Evolutionary conservation across 23 tunicate species (phyloP).

Genomic region (Trididemnum miniatum): DNA sequence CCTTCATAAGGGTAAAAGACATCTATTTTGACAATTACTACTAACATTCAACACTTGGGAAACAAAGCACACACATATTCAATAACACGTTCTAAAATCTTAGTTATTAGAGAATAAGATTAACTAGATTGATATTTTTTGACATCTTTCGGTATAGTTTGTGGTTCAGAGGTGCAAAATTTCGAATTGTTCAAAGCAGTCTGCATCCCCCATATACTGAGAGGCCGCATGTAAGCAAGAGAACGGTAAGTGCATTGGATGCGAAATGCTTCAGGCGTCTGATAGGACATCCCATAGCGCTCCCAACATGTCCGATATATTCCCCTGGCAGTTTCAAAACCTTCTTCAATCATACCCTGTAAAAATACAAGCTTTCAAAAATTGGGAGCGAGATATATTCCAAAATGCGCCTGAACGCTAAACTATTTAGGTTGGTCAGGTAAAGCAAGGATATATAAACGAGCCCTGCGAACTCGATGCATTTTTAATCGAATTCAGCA

Average conservation of each 20-base stretch:
- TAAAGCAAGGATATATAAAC: too few relatives aligned
- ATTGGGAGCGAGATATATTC: too few relatives aligned
- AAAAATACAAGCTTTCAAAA: neutral
- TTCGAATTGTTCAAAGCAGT: constrained; percentile 52
- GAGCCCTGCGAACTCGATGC: too few relatives aligned
- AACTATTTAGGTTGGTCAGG: too few relatives aligned
- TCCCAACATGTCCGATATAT: constrained; percentile 87
- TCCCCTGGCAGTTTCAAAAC: constrained; percentile 83
- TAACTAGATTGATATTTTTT: neutral
- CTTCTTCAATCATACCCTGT: constrained; percentile 83
- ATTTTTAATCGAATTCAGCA: too few relatives aligned
- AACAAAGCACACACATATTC: too few relatives aligned
- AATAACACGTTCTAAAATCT: too few relatives aligned
- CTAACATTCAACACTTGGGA: too few relatives aligned
- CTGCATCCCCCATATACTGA: constrained; percentile 95
- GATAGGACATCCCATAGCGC: constrained; percentile 87
- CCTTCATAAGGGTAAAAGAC: too few relatives aligned
- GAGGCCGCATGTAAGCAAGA: constrained; percentile 91
- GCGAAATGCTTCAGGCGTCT: constrained; percentile 89
- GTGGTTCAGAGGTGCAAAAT: neutral
- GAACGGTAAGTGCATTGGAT: constrained; percentile 60
- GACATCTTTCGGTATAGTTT: neutral
- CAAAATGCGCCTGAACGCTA: too few relatives aligned
- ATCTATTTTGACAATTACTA: too few relatives aligned
- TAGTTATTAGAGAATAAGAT: too few relatives aligned